Evolutionary conservation across 2,888 invertebrate species (phyloP), one percentile per base, ranked within the genome.

Genomic region (Reticulitermes lucifugus): DNA sequence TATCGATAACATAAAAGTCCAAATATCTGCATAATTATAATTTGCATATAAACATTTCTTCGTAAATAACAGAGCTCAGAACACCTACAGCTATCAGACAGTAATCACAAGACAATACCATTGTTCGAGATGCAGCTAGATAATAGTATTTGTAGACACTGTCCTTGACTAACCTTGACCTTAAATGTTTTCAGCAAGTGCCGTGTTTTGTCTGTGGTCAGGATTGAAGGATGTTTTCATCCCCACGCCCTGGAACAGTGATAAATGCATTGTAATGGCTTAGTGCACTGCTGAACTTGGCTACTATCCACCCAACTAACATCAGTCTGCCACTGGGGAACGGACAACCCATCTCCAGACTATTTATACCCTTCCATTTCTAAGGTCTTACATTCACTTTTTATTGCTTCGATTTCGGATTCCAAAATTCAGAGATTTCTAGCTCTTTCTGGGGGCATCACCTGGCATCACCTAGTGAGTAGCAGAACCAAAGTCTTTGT

Each of bases 241-340:
- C 29, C 21, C 59, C 79, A 79, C 59, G 79, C 79, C 55, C 79
- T 55, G 80, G 22, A 35, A 80, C 80, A 21, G 79, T 84, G 77
- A 84, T 84, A 73, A 83, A 77, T 77, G 84, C 77, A 59, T 35
- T 21, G 84, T 77, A 84, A 84, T 84, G 84, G 77, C 46, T 59
- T 77, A 79, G 65, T 55, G 71, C 60, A 71, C 35, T 22, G 71
- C 81, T 29, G 70, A n/a, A n/a, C 65, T n/a, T 14, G 7, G 18
- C 73, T 83, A 83, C 75, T 75, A 43, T 46, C 55, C 73, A 51
- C 51, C 29, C 75, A 14, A 55, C 25, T 41, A 73, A 83, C 83
- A 83, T 46, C n/a, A 65, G n/a, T n/a, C 12, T 14, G n/a, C 12
- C 65, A 25, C n/a, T 65, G 5, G 5, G 12, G n/a, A n/a, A 25